phyloP scores from a whole-genome alignment of 1,140 invertebrate species.

The Drosophila ironensis region DNA sequence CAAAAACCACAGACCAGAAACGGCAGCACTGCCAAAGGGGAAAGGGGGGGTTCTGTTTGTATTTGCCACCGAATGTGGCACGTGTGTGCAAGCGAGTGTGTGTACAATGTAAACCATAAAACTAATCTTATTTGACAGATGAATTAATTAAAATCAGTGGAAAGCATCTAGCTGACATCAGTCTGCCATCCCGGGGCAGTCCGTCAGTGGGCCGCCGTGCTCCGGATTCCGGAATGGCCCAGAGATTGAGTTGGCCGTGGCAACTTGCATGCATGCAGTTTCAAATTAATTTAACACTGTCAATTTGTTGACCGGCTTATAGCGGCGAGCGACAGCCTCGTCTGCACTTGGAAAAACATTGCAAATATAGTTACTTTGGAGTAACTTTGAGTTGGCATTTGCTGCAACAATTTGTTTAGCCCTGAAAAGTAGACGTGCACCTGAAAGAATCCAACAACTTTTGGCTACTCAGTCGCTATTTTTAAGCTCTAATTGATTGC shows the following conservation, averaged over 20 bases:
- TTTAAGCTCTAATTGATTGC: too few relatives aligned
- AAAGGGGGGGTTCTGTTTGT: constrained; percentile 17
- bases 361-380: too few relatives aligned
- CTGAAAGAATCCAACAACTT: too few relatives aligned
- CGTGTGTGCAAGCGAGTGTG: constrained; percentile 8
- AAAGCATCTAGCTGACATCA: constrained; percentile 70
- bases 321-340: constrained; percentile 25
- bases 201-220: constrained; percentile 21
- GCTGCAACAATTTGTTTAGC: too few relatives aligned
- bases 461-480: too few relatives aligned
- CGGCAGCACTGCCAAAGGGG: constrained; percentile 51
- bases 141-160: constrained; percentile 80
- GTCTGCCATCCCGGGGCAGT: constrained; percentile 17
- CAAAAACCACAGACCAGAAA: constrained; percentile 30
- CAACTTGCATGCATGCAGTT: constrained; percentile 55
- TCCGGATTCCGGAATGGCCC: constrained; percentile 1
- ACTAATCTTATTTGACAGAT: constrained; percentile 81
- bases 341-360: constrained; percentile 3
- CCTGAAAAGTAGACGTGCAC: too few relatives aligned
- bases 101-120: constrained; percentile 73
- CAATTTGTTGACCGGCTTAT: constrained; percentile 74
- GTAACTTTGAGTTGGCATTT: too few relatives aligned
- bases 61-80: neutral
- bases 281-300: constrained; percentile 81
- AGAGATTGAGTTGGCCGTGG: constrained; percentile 31